Evolutionary conservation across 2,888 invertebrate genomes (phyloP), one percentile per base, ranked within the genome.

Genomic region (Drosophila percnosoma): DNA sequence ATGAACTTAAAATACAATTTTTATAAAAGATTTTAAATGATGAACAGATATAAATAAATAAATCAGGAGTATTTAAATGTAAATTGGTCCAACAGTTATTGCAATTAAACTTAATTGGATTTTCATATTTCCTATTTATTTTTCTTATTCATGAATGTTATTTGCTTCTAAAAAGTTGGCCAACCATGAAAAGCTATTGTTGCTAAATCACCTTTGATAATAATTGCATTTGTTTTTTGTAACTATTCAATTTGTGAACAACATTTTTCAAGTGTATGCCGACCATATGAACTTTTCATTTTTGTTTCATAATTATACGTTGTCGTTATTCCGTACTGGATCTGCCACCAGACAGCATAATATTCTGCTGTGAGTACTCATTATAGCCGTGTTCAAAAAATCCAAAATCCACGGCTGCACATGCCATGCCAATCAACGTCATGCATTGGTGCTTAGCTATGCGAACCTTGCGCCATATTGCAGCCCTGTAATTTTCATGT

Each of bases 381-480:
- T 36, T 54, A 21, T 21, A 57, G 6, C 15, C 58, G 38, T 18
- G 27, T 27, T 10, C 53, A 11, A 38, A 45, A 72, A 54, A 60
- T 49, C 21, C 36, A 31, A 54, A 63, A 27, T n/a, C 33, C 11
- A 33, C 4, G 11, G 11, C 15, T n/a, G 31, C 24, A 24, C 34
- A 11, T n/a, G 24, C 13, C 38, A 33, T 21, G 34, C 45, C 75
- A 78, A 87, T 83, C 74, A 78, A 70, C 78, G 74, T 60, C 78
- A 70, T 67, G 74, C 68, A 70, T 68, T 64, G 65, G 31, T 69
- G 59, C 57, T 51, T 61, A 52, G 21, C 54, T 27, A 15, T 36
- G n/a, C 52, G 34, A 67, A 36, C 72, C 75, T 66, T 67, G 78
- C 38, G 59, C 71, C 64, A 75, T 60, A 75, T 81, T 67, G 21